A percentile compares a stretch with the other conserved stretches of the same genome.
Conservation (phyloP, 2,888 invertebrate species). For the Hipparchia semele region DNA sequence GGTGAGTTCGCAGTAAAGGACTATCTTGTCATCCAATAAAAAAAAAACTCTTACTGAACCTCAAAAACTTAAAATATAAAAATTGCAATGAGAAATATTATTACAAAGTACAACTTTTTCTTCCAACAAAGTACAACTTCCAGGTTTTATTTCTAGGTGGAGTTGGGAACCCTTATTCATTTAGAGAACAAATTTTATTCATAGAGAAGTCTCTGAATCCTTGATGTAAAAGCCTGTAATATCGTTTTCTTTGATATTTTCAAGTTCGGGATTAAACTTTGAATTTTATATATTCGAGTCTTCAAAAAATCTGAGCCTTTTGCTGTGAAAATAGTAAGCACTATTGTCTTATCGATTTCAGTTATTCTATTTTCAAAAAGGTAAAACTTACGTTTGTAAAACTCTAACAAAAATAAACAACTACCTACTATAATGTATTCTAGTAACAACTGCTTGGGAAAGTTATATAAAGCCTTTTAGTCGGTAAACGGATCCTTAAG, state of each 20-base stretch:
- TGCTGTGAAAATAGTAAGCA: background rate
- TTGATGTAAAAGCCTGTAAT: constrained; percentile 39
- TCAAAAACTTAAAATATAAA: background rate
- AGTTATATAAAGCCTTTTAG: background rate
- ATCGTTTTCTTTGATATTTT: constrained; percentile 39
- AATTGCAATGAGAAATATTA: background rate
- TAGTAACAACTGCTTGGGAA: background rate
- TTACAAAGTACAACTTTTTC: background rate
- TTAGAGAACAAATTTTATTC: constrained; percentile 21
- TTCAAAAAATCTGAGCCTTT: background rate
- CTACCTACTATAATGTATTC: background rate
- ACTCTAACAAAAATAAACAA: background rate
- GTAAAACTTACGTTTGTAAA: background rate
- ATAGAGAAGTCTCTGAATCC: constrained; percentile 31
- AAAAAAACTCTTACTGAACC: background rate
- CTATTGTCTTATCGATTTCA: too few relatives aligned
- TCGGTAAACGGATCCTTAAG: constrained; percentile 2
- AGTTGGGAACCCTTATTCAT: background rate
- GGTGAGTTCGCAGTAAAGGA: too few relatives aligned
- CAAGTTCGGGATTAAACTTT: constrained; percentile 21
- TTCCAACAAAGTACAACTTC: background rate
- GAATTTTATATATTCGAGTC: constrained; percentile 11
- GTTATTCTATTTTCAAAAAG: background rate
- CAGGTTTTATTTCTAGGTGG: background rate
- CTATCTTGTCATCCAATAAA: too few relatives aligned